phyloP scores from a whole-genome alignment of 2,113 vertebrate species.

The Malurus elegans region DNA sequence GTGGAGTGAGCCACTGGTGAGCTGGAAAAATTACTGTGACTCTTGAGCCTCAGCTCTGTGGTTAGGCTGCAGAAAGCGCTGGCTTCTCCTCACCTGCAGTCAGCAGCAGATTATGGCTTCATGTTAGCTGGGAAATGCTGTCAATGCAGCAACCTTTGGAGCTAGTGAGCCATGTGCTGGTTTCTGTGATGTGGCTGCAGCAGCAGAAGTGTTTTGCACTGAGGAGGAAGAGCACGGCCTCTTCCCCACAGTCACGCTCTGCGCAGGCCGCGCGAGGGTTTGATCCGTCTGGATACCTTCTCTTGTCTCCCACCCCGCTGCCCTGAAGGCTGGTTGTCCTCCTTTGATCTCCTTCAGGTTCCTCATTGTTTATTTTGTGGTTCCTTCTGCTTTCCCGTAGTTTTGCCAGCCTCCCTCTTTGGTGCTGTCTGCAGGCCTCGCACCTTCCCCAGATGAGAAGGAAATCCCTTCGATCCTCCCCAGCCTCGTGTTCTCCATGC shows the following conservation, averaged over 20 bases:
- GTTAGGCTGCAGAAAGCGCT: conserved; percentile 18
- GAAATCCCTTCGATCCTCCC: neutral
- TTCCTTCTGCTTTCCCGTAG: neutral
- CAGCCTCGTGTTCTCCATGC: neutral
- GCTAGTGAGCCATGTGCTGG: conserved; percentile 49
- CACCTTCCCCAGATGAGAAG: neutral
- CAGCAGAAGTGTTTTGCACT: neutral
- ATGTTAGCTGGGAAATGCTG: neutral
- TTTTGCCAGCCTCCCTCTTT: neutral
- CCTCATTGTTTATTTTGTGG: neutral
- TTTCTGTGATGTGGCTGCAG: neutral
- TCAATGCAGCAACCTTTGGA: conserved; percentile 35
- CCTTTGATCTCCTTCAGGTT: neutral
- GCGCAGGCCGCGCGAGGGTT: neutral
- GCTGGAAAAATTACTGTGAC: neutral
- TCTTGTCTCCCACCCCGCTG: neutral
- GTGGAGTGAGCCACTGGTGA: conserved; percentile 7
- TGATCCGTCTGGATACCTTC: neutral
- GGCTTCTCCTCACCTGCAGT: conserved; percentile 15
- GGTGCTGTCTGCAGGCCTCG: neutral
- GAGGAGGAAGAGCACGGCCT: neutral
- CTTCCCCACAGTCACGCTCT: neutral
- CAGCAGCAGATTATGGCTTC: conserved; percentile 29
- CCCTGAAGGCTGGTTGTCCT: neutral
- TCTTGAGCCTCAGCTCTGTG: neutral